Base-by-base conservation (phyloP, 1,140 invertebrate species). In the Zaprionus vittiger region DNA sequence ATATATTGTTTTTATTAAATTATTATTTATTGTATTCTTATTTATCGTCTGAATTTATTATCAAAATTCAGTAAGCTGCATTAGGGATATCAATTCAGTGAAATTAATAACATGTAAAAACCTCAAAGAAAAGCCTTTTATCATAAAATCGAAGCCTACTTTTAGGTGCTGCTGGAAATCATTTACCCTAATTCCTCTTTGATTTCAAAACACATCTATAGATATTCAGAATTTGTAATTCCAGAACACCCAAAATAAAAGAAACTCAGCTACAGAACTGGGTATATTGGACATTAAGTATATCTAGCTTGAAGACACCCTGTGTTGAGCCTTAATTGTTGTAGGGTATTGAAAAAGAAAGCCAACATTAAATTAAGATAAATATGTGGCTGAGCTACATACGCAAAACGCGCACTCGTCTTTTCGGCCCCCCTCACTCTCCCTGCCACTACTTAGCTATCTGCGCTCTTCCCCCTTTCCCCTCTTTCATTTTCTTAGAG, bases 341-440 rank as follows among this genome's bases (percentile, higher is more conserved):
- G 14, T 17, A 68, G 52, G 66, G 70, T 66, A 67, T 52, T 0
- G 22, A 56, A 55, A 56, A 63, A 49, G 55, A 52, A 63, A 61
- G 56, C 26, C 61, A 47, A 73, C 74, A 77, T 73, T 56, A 67
- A 77, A 77, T 66, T 72, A 73, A 73, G 57, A 77, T 62, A 73
- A 77, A 77, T 77, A 66, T 72, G 41, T 73, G 69, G 61, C 26
- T 67, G 38, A 37, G 70, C 24, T 47, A 77, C 73, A 75, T 80
- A 73, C 52, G 66, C 66, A 73, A 63, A 86, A 60, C 28, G 68
- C 41, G 52, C 14, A 31, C 26, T 11, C 61, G 70, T 57, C 24
- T 11, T 11, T 34, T 34, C 7, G 31, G 31, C 4, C 9, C 3
- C 15, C n/a, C 41, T 15, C 3, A 2, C 5, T 61, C 37, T 24